Evolutionary conservation across 2,113 vertebrate species (phyloP).

Genomic region (Turdus rufiventris): DNA sequence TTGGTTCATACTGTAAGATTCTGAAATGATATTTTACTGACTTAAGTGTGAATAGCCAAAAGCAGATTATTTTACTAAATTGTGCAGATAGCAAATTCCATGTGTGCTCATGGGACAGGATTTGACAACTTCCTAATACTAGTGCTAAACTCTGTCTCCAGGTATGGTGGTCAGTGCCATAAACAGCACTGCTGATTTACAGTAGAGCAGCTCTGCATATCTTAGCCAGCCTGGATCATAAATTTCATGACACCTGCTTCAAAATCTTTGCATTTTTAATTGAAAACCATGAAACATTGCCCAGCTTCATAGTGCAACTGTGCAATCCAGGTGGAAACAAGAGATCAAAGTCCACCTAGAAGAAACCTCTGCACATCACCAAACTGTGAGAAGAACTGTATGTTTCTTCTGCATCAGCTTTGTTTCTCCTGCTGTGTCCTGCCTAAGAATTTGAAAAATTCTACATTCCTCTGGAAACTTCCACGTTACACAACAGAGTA

Average conservation of each 20-base stretch:
- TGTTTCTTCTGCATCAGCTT: too few species aligned
- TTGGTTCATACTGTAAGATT: background rate
- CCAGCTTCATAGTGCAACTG: background rate
- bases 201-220: background rate
- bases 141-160: background rate
- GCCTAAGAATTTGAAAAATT: too few species aligned
- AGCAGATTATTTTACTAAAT: background rate
- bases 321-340: background rate
- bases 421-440: too few species aligned
- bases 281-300: background rate
- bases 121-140: background rate
- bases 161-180: background rate
- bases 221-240: background rate
- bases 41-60: background rate
- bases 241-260: background rate
- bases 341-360: background rate
- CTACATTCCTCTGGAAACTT: too few species aligned
- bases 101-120: background rate
- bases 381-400: background rate
- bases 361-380: background rate
- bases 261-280: background rate
- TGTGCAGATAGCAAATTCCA: background rate
- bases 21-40: background rate
- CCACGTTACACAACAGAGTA: background rate
- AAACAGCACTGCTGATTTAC: background rate